Percentiles rank a stretch among this genome's conserved stretches.
Evolutionary conservation across 2,888 invertebrate species (phyloP).

Genomic region (Cenopis cana): DNA sequence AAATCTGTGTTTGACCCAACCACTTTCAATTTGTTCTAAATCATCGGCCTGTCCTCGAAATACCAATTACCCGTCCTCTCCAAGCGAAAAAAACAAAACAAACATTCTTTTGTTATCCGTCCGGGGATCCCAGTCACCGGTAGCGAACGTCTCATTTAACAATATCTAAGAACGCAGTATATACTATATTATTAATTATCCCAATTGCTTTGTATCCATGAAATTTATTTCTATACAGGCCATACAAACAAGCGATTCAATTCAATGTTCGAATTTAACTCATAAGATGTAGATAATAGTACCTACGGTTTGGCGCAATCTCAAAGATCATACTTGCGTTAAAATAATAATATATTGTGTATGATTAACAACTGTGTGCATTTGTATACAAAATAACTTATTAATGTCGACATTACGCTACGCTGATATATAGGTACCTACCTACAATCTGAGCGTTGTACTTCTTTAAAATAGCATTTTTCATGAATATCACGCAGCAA

Average conservation of each 20-base stretch:
- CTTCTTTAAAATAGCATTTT: no score
- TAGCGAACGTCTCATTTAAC: no score
- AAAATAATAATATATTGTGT: conserved; percentile 17
- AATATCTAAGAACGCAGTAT: conserved; percentile 8
- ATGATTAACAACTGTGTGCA: conserved; percentile 31
- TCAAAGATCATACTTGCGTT: conserved; percentile 30
- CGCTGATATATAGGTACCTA: neutral
- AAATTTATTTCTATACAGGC: conserved; percentile 36
- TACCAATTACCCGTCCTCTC: no score
- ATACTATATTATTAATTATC: conserved; percentile 17
- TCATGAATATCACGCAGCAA: no score
- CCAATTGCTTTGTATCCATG: conserved; percentile 31
- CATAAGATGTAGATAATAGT: no score
- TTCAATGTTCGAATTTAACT: conserved; percentile 18
- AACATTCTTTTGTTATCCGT: no score
- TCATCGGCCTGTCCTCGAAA: conserved; percentile 8
- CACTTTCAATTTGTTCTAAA: neutral
- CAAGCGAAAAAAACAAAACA: no score
- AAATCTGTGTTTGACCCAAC: no score
- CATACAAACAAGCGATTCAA: conserved; percentile 16
- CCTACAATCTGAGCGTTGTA: no score
- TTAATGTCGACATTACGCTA: neutral
- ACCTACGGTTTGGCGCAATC: conserved; percentile 32
- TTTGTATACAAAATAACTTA: conserved; percentile 28
- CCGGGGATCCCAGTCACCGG: no score